These are phyloP conservation scores for Marronus borbonicus DNA, from an alignment of 2,888 invertebrate species.

Conservation along the genomic window DNA sequence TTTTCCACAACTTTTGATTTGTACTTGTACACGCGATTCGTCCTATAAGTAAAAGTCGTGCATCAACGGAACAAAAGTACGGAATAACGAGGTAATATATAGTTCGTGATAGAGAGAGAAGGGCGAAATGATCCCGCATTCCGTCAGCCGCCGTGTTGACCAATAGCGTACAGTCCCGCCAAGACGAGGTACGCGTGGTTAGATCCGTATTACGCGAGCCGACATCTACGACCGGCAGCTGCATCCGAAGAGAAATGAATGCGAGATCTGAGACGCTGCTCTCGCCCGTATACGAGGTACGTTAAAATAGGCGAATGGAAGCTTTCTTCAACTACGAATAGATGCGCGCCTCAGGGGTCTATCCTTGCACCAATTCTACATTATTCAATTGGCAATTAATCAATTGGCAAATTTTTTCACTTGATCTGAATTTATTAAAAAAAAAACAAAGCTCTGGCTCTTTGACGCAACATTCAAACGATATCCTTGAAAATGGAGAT, in stretches of 20 bases:
- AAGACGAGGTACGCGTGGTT: constrained; percentile 48
- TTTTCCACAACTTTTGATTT: too few species aligned
- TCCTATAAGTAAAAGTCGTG: neutral
- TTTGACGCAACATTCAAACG: too few species aligned
- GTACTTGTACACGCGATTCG: too few species aligned
- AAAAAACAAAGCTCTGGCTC: too few species aligned
- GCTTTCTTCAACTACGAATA: too few species aligned
- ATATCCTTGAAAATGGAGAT: too few species aligned
- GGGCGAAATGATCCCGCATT: constrained; percentile 54
- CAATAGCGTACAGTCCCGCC: constrained; percentile 55
- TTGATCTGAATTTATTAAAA: too few species aligned
- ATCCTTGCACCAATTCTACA: too few species aligned
- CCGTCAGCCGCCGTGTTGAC: constrained; percentile 44
- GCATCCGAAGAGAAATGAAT: neutral
- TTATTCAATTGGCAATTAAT: too few species aligned
- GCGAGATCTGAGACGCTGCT: neutral
- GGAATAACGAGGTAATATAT: constrained; percentile 28
- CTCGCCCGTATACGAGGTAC: neutral
- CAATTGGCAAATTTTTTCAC: too few species aligned
- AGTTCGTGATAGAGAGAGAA: constrained; percentile 30
- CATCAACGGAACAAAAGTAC: constrained; percentile 25
- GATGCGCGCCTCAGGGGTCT: too few species aligned
- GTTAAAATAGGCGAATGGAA: neutral
- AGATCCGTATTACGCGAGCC: constrained; percentile 30
- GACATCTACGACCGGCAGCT: constrained; percentile 3